Percentiles rank a stretch among this genome's conserved stretches.
phyloP scores from a whole-genome alignment of 2,888 invertebrate species.

The Xestia sexstrigata region DNA sequence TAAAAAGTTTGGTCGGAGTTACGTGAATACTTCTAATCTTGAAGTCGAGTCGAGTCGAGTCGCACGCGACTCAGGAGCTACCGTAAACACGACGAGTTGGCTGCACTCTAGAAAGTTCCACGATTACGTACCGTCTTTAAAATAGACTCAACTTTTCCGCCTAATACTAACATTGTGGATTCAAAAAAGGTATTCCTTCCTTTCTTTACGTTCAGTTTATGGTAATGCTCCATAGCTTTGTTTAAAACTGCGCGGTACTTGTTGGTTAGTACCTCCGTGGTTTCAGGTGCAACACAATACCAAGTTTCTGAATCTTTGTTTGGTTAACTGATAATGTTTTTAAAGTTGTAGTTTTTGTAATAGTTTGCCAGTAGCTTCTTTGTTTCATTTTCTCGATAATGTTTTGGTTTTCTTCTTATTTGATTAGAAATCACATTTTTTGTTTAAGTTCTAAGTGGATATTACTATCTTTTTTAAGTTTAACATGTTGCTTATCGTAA shows the following conservation, averaged over 20 bases:
- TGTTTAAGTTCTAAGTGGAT: background rate
- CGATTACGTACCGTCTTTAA: constrained; percentile 81
- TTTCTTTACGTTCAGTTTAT: constrained; percentile 85
- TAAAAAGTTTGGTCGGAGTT: constrained; percentile 85
- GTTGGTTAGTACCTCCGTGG: constrained; percentile 83
- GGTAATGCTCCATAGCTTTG: constrained; percentile 87
- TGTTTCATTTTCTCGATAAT: constrained; percentile 35
- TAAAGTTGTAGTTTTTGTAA: constrained; percentile 65
- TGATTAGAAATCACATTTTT: background rate
- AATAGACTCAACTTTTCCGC: constrained; percentile 85
- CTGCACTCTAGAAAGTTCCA: constrained; percentile 63
- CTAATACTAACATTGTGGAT: constrained; percentile 84
- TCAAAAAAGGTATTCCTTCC: constrained; percentile 86
- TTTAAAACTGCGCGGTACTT: constrained; percentile 88
- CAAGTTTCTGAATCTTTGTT: constrained; percentile 85
- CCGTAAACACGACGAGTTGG: constrained; percentile 78
- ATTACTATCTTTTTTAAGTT: background rate
- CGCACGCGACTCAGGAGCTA: constrained; percentile 73
- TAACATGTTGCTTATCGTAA: background rate
- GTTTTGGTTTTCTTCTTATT: constrained; percentile 19
- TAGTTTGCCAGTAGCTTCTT: constrained; percentile 39
- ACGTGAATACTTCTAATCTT: constrained; percentile 87
- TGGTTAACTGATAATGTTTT: constrained; percentile 75
- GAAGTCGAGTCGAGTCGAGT: constrained; percentile 72
- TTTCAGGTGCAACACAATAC: constrained; percentile 84